Evolutionary conservation across 2,888 invertebrate species (phyloP), one percentile per base, ranked within the genome.

Genomic region (Zaprionus lineosus): DNA sequence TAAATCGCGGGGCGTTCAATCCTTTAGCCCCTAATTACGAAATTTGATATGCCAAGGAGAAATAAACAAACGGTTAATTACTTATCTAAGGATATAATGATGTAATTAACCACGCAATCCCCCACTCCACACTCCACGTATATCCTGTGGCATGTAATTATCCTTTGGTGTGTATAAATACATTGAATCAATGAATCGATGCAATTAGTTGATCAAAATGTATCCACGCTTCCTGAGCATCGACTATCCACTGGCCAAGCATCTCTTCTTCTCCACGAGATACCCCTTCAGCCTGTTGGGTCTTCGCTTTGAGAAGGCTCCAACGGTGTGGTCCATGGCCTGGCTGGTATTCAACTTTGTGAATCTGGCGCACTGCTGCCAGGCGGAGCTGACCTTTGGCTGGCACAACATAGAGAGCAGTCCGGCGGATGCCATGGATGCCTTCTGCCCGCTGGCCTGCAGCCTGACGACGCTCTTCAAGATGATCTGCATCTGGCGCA

Each of bases 361-460:
- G 2, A 73, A 73, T 31, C 33, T 84, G 61, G 78, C 74, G 0
- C 77, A 84, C 11, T 77, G 77, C 40, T 77, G 77, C 33, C 84
- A 77, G 70, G 84, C 84, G 2, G 84, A 77, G 60, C 60, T 77
- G 4, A 57, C 15, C 15, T 77, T 82, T 7, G 77, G 77, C 9
- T 81, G 77, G 82, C 48, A 48, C 2, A 66, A 63, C 8, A 46
- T 82, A 1, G 28, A 33, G 1, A 66, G 34, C 24, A 77, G 66
- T 12, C 53, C 78, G 0, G 50, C 57, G 12, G 84, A 84, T 8
- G 82, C 84, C 36, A 77, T 84, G 84, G 77, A 77, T 26, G 83
- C 78, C 16, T 82, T 84, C 11, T 84, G 84, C 12, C 77, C 84
- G 1, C 50, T 77, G 28, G 83, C 70, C 62, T 77, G 84, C 55